Base-by-base conservation (phyloP, 2,113 vertebrate species). In the Charadrius vociferus region DNA sequence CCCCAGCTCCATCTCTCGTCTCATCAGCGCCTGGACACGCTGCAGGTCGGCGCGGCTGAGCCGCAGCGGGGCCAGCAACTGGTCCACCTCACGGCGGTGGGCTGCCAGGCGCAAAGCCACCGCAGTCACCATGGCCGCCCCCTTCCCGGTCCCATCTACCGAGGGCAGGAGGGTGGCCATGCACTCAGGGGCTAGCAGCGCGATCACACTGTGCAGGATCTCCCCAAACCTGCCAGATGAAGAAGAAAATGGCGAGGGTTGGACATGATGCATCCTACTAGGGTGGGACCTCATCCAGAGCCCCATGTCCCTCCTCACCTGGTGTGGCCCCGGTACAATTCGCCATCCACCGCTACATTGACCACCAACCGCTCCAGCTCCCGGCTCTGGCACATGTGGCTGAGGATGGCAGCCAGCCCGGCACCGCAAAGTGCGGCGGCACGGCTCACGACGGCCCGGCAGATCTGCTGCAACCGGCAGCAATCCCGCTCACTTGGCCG, bases 51-150 rank as follows among this genome's bases (percentile, higher is more conserved):
- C 15, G 0, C 0, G 49, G 59, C 30, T 67, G 85, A 98, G 77
- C 32, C 45, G 81, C 43, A 99, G 97, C 0, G 98, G 98, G 12
- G 79, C 96, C 90, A 99, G 95, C 14, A 98, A 87, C 73, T 85
- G 43, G 4, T 97, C 32, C 61, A 99, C 81, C 14, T 81, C 83
- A 0, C 2, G 52, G 39, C 81, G 96, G 50, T 97, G 98, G 21
- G 85, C 83, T 1, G 56, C 89, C 85, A 98, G 71, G n/a, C 98
- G 97, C 61, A 97, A 67, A 41, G 98, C 98, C 96, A 99, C 98
- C 0, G 99, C 99, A 0, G 98, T 98, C 81, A 99, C 98, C 90
- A 99, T 97, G 61, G 99, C 99, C 5, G 98, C 98, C 0, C 99
- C 99, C 83, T 74, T 96, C 77, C 98, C 98, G 1, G 98, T 98